A percentile compares a stretch with the other conserved stretches of the same genome.
phyloP scores from a whole-genome alignment of 2,797 vertebrate species.

The Coranthus polyacanthus region DNA sequence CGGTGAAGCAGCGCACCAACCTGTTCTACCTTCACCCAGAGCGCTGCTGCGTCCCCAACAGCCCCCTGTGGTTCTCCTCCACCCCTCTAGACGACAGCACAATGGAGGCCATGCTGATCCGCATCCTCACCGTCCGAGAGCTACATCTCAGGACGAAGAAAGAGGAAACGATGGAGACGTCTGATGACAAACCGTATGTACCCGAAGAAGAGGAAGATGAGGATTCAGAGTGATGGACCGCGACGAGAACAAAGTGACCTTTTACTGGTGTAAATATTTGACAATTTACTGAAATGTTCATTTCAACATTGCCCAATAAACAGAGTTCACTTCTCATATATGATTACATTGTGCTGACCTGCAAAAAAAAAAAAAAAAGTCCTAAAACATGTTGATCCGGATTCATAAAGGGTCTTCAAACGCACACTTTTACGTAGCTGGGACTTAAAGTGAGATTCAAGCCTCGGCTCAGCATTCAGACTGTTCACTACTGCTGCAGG shows the following conservation, averaged over 20 bases:
- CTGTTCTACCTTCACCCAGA: constrained; percentile 97
- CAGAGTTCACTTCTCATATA: not conserved
- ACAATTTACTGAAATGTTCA: constrained; percentile 34
- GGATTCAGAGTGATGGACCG: constrained; percentile 70
- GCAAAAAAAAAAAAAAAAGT: too few species aligned
- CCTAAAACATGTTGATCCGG: constrained; percentile 8
- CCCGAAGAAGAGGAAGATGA: constrained; percentile 54
- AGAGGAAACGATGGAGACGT: not conserved
- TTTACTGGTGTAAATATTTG: constrained; percentile 55
- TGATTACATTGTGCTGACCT: too few species aligned
- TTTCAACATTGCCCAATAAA: constrained; percentile 23
- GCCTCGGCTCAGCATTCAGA: constrained; percentile 8
- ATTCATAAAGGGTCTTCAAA: not conserved
- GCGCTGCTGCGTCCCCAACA: constrained; percentile 97
- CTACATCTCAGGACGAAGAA: constrained; percentile 84
- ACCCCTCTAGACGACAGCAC: constrained; percentile 90
- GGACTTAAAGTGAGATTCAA: too few species aligned
- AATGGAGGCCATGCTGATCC: constrained; percentile 96
- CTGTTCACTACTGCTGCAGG: constrained; percentile 34
- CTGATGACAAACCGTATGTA: constrained; percentile 41
- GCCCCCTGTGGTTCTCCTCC: constrained; percentile 97
- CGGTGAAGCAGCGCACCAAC: constrained; percentile 95
- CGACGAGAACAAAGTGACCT: constrained; percentile 56
- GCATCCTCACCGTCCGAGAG: constrained; percentile 95
- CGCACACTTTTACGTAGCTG: too few species aligned